A percentile compares a stretch with the other conserved stretches of the same genome.
phyloP scores from a whole-genome alignment of 2,888 invertebrate genomes.

The Himalopsyche tibetana region DNA sequence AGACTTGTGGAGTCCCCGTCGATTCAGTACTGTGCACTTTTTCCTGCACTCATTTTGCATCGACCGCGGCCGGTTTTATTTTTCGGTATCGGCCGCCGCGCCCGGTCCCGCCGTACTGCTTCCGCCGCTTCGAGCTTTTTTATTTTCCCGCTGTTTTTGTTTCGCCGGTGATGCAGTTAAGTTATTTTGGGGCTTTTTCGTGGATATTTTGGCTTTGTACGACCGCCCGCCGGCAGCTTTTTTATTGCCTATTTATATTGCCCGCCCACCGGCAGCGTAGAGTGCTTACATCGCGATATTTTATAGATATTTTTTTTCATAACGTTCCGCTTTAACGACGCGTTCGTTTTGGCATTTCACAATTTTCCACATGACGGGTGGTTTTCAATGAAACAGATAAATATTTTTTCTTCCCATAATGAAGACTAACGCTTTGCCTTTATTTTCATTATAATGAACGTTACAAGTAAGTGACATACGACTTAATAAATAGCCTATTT shows the following conservation, averaged over 20 bases:
- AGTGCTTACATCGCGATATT: constrained; percentile 35
- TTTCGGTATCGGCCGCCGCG: constrained; percentile 61
- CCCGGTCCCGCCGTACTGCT: constrained; percentile 68
- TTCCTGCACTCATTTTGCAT: constrained; percentile 72
- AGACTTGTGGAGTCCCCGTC: constrained; percentile 67
- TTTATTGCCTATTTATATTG: constrained; percentile 70
- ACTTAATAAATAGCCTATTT: too few species aligned
- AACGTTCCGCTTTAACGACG: constrained; percentile 2
- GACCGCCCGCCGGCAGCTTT: constrained; percentile 71
- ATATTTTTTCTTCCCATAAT: too few species aligned
- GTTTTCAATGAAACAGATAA: neutral
- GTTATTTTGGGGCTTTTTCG: constrained; percentile 75
- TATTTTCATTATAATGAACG: too few species aligned
- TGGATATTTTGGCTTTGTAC: constrained; percentile 71
- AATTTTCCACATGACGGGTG: constrained; percentile 23
- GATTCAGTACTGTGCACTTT: constrained; percentile 71
- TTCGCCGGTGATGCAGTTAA: constrained; percentile 71
- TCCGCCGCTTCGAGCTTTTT: constrained; percentile 70
- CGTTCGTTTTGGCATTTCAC: constrained; percentile 19
- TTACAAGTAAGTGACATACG: too few species aligned
- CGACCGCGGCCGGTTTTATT: constrained; percentile 69
- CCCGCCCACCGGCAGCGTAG: constrained; percentile 41
- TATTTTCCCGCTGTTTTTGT: constrained; percentile 69
- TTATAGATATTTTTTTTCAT: constrained; percentile 39
- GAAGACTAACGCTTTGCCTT: too few species aligned